These are phyloP conservation scores for Daubentonia madagascariensis DNA, from an alignment of 2,113 vertebrate species.

Conservation along the genomic window DNA sequence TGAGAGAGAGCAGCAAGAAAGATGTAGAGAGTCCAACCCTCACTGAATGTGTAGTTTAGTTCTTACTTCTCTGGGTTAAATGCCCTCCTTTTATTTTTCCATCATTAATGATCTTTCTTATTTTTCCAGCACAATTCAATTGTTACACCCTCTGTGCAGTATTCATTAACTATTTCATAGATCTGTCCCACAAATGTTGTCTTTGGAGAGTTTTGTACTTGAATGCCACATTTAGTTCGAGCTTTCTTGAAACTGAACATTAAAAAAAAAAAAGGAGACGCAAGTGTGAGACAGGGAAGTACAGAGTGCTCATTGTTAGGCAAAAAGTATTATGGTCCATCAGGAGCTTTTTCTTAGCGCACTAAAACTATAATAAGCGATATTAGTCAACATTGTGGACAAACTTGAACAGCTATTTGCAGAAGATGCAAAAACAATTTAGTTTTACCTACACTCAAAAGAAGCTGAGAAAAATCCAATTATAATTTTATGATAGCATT, in stretches of 20 bases:
- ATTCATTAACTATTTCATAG: neutral
- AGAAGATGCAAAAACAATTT: neutral
- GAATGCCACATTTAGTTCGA: neutral
- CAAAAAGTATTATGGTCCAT: neutral
- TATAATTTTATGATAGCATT: neutral
- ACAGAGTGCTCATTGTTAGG: neutral
- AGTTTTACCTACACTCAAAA: neutral
- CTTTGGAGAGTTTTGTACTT: neutral
- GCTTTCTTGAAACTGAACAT: neutral
- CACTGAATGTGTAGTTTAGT: neutral
- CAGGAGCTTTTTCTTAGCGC: neutral
- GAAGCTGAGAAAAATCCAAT: neutral
- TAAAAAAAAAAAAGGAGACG: neutral
- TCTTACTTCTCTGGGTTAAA: neutral
- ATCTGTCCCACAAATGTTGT: neutral
- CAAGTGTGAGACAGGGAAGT: neutral
- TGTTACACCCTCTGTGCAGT: neutral
- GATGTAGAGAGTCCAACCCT: neutral
- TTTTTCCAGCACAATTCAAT: neutral
- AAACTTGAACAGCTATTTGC: neutral
- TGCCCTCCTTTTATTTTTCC: neutral
- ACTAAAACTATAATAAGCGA: neutral
- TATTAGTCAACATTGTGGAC: neutral
- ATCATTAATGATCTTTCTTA: neutral
- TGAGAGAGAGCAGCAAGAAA: neutral